Base-by-base conservation (phyloP, 2,797 vertebrate species). In the Loris lydekkerianus region DNA sequence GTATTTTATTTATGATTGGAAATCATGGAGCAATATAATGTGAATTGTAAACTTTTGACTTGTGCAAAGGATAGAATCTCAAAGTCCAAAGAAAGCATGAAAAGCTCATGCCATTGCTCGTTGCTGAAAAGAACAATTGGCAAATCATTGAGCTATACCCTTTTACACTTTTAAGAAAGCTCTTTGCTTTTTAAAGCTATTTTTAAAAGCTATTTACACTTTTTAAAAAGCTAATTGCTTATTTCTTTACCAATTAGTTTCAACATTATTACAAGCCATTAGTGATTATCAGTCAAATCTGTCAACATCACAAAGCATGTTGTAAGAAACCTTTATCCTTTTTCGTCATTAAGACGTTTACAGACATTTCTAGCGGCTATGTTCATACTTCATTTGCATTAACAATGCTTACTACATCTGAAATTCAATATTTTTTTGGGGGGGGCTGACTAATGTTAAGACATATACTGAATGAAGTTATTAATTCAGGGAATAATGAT, bases 241-340 rank as follows among this genome's bases (percentile, higher is more conserved):
- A 77, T 49, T 75, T 91, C 43, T 91, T 95, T 83, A 60, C 5
- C 27, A 31, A 5, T 83, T 11, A n/a, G n/a, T 77, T 89, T 89
- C 37, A 91, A 40, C 76, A 58, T 93, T 75, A 77, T 67, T 89
- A 82, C 8, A 94, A 80, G 21, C 23, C 5, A 61, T 86, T 93
- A 93, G 31, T 23, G 10, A 29, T 70, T 34, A 58, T 56, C 82
- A 77, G 67, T 93, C 31, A 49, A 25, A 27, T 60, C 49, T 92
- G 43, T 90, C 84, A 92, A 93, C 93, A 49, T 84, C 69, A 86
- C 17, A 78, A 93, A 94, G 31, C 17, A 7, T 67, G n/a, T 78
- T 53, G 1, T 40, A 83, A 81, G 56, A 84, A 92, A 76, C 1
- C 9, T 31, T 77, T 89, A 53, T 67, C 75, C 27, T 92, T 70